These are phyloP conservation scores for Aculops lycopersici DNA, from an alignment of 1,140 invertebrate species.

Conservation along the genomic window DNA sequence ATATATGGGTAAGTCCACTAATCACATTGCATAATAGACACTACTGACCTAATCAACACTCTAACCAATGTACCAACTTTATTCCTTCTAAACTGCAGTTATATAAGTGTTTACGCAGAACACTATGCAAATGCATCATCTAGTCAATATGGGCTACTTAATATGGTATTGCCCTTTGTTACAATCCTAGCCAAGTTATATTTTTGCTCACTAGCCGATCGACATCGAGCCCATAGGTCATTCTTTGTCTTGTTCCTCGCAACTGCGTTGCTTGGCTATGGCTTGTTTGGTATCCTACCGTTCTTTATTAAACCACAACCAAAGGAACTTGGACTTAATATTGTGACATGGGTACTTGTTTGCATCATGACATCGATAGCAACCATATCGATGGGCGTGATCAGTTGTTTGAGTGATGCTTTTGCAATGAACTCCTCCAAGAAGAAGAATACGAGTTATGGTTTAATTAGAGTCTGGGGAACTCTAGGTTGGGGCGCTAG, in stretches of 20 bases:
- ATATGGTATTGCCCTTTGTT: conserved; percentile 14
- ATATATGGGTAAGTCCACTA: neutral
- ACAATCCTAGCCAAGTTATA: conserved; percentile 14
- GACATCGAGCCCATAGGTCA: conserved; percentile 12
- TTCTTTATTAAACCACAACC: neutral
- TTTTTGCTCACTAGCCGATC: conserved; percentile 15
- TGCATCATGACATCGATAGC: conserved; percentile 3
- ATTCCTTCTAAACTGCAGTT: conserved; percentile 15
- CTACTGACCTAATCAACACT: neutral
- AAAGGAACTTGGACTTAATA: neutral
- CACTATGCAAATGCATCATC: conserved; percentile 13
- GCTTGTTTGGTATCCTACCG: conserved; percentile 2
- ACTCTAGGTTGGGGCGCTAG: conserved; percentile 6
- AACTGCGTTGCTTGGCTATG: conserved; percentile 8
- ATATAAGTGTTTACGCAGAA: conserved; percentile 15
- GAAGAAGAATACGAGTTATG: conserved; percentile 5
- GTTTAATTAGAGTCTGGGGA: conserved; percentile 4
- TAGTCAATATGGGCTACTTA: conserved; percentile 14
- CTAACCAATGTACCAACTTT: neutral
- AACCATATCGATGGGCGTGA: conserved; percentile 4
- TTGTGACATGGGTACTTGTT: conserved; percentile 2
- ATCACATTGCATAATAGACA: neutral
- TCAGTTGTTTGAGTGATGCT: conserved; percentile 6
- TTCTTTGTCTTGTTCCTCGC: conserved; percentile 10
- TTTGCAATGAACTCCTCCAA: conserved; percentile 3